Conservation (phyloP, 2,113 vertebrate species). For the Ictalurus furcatus region DNA sequence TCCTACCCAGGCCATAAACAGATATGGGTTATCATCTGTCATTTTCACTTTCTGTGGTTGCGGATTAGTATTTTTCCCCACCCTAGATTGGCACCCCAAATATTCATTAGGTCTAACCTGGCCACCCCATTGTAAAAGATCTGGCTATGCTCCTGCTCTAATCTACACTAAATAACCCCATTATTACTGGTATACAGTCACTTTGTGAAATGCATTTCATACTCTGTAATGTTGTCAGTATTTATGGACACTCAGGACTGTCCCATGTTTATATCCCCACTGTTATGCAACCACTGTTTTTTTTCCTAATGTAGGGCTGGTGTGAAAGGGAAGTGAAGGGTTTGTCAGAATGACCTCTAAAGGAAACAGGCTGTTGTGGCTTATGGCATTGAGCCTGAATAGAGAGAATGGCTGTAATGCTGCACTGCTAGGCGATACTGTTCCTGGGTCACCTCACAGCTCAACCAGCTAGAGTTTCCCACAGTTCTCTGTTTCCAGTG, state of each 20-base stretch:
- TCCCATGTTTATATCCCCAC: constrained; percentile 23
- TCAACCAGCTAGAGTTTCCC: constrained; percentile 44
- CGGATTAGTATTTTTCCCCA: background rate
- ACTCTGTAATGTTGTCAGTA: background rate
- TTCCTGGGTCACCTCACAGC: constrained; percentile 26
- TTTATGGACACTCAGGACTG: background rate
- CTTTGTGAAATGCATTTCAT: background rate
- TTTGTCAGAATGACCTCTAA: constrained; percentile 42
- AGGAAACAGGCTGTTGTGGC: constrained; percentile 43
- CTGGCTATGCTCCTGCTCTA: background rate
- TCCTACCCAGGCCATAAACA: background rate
- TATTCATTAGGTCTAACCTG: background rate
- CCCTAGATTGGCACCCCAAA: background rate
- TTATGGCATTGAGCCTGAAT: constrained; percentile 9
- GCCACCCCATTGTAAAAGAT: background rate
- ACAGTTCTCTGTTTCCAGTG: constrained; percentile 45
- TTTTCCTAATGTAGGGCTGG: constrained; percentile 26
- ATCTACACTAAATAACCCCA: background rate
- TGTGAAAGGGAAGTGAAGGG: constrained; percentile 43
- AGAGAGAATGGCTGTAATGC: constrained; percentile 30
- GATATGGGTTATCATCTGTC: background rate
- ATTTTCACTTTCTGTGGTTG: background rate
- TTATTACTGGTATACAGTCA: background rate
- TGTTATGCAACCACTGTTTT: constrained; percentile 7
- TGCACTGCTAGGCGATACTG: constrained; percentile 46